Evolutionary conservation across 2,797 vertebrate species (phyloP), one percentile per base, ranked within the genome.

Genomic region (Amblyopsis hoosieri): DNA sequence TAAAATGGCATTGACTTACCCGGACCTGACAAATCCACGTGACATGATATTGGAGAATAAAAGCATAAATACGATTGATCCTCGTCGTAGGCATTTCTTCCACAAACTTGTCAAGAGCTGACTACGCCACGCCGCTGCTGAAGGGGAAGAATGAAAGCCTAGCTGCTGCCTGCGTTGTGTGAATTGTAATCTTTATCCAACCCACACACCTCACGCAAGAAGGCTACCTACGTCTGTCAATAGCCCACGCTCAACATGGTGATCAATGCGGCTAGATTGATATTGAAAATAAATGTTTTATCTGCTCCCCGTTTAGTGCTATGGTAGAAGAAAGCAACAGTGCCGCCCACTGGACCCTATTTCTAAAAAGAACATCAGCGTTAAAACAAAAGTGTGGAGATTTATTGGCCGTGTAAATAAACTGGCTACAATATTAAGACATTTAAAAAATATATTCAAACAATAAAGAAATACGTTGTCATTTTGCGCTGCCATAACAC

Each of bases 41-140:
- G 37, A 9, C 37, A 42, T 42, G 37, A 42, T 9, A 8, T 42
- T 8, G 8, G 37, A 10, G 37, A 42, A 42, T 14, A 50, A 57
- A 60, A 48, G 23, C 50, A 29, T 47, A 12, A 53, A 60, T 2
- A 11, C 14, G n/a, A 4, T 29, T 4, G 23, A 55, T 54, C 53
- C 60, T 63, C 72, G 89, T 83, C 61, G 79, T 90, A 42, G 37
- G 37, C 37, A 80, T 85, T 85, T 90, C 75, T 85, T 90, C 75
- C 78, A 67, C 57, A 82, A 87, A 82, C 71, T 83, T 75, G 71
- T 90, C 87, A 90, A 37, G 70, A 73, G 15, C 66, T 54, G 87
- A 90, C 64, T 57, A 89, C 62, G 1, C 82, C 86, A 85, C 87
- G 66, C 83, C 84, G 87, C 80, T 47, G 79, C 80, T 47, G 79